Conservation (phyloP, 2,888 invertebrate species). For the Brachypalpus laphriformis region DNA sequence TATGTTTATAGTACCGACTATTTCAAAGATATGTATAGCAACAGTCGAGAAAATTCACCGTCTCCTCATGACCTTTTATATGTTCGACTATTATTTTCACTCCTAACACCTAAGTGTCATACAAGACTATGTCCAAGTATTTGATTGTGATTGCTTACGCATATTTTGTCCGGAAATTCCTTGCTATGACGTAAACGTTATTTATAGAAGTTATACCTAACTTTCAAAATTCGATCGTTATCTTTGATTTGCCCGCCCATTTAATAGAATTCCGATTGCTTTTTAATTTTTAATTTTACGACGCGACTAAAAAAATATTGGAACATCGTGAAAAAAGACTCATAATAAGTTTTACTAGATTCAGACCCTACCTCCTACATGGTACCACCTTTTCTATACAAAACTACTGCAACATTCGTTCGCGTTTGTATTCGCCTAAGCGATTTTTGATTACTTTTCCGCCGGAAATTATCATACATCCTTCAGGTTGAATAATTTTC, state of each 20-base stretch:
- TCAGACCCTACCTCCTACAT: neutral
- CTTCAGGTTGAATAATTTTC: slow-evolving; percentile 83
- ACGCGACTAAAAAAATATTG: slow-evolving; percentile 3
- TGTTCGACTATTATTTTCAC: too few species aligned
- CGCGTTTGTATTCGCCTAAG: slow-evolving; percentile 80
- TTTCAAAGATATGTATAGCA: too few species aligned
- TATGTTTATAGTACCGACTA: too few species aligned
- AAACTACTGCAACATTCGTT: slow-evolving; percentile 63
- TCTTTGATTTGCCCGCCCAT: neutral
- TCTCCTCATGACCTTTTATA: too few species aligned
- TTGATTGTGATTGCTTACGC: too few species aligned
- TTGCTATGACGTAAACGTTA: too few species aligned
- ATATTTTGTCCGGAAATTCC: too few species aligned
- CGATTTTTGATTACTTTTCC: slow-evolving; percentile 84
- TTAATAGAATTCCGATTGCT: slow-evolving; percentile 62
- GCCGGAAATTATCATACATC: slow-evolving; percentile 83
- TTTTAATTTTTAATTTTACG: slow-evolving; percentile 62
- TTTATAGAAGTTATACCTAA: too few species aligned
- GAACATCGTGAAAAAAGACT: slow-evolving; percentile 4
- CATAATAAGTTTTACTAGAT: slow-evolving; percentile 27
- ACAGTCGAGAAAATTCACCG: too few species aligned
- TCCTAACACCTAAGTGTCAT: too few species aligned
- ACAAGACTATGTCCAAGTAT: too few species aligned
- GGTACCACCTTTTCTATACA: slow-evolving; percentile 42
- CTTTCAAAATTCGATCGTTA: neutral